Base-by-base conservation (phyloP, 2,113 vertebrate genomes). In the Chlorocebus sabaeus region DNA sequence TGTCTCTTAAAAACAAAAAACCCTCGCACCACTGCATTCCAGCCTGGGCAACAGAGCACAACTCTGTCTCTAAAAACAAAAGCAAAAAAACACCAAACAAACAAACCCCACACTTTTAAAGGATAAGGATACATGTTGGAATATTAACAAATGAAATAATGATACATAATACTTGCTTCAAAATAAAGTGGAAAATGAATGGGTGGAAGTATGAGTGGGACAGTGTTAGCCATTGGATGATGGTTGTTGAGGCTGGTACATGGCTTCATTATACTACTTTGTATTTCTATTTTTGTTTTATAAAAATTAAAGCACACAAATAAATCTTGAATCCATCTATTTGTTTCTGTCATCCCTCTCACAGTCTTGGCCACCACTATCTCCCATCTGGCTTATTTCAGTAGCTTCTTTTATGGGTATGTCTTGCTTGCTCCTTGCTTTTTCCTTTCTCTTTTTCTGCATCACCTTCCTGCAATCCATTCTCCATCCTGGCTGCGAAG, bases 251-350 rank as follows among this genome's bases (percentile, higher is more conserved):
- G 43, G 20, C 17, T 92, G 48, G 11, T 43, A 88, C 25, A 43
- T 32, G 5, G n/a, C 25, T 79, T 93, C 59, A 57, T 57, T 90
- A 84, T 27, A 91, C 13, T 67, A 80, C 35, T 75, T 89, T 75
- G 82, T 30, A 83, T 78, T 90, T 95, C 30, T 70, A 16, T 18
- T n/a, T 64, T 70, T 35, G 22, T 72, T 72, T 59, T 45, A 79
- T 40, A 92, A 82, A 92, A 93, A 90, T 22, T 25, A 83, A 96
- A 88, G 35, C 23, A 87, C 82, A 57, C 23, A 87, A 91, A 93
- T 45, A 35, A 68, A 68, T 68, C 32, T 61, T n/a, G 22, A 91
- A 84, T 40, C 30, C 52, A 93, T 76, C 27, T 59, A 50, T 82
- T 64, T 90, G 50, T 84, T 93, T 86, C 61, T 61, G 40, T 70